Evolutionary conservation across 2,113 vertebrate species (phyloP).

Genomic region (Hypanus sabinus): DNA sequence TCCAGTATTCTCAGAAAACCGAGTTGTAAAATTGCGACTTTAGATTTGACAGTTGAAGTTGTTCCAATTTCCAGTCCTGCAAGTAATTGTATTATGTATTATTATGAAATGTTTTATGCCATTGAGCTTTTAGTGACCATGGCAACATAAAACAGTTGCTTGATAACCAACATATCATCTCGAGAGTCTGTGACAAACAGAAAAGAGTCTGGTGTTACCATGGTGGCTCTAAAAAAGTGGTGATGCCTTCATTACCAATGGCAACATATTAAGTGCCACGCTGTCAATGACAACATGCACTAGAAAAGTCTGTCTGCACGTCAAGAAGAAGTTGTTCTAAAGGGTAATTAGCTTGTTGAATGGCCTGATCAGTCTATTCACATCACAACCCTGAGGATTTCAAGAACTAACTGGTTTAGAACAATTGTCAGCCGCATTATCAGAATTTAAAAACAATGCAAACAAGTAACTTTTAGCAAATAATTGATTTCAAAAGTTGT

Average conservation of each 20-base stretch:
- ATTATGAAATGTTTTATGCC: not conserved
- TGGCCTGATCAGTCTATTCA: not conserved
- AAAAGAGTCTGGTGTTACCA: not conserved
- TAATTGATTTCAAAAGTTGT: too few species aligned
- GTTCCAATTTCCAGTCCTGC: not conserved
- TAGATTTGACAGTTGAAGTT: not conserved
- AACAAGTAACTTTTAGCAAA: too few species aligned
- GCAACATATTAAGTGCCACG: not conserved
- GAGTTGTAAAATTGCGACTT: not conserved
- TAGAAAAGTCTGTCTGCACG: not conserved
- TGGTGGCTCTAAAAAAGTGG: not conserved
- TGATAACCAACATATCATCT: not conserved
- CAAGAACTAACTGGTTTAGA: not conserved
- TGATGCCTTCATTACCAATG: not conserved
- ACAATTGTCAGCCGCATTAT: not conserved
- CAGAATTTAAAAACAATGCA: not conserved
- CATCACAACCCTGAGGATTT: not conserved
- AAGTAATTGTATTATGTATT: not conserved
- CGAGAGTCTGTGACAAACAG: not conserved
- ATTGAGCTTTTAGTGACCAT: constrained; percentile 31
- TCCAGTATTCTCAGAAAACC: not conserved
- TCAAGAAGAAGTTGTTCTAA: not conserved
- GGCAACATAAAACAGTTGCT: not conserved
- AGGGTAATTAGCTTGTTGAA: not conserved
- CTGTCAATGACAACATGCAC: not conserved